Percentiles rank a stretch among this genome's conserved stretches.
phyloP scores from a whole-genome alignment of 1,140 invertebrate genomes.

The Telenomus remus region DNA sequence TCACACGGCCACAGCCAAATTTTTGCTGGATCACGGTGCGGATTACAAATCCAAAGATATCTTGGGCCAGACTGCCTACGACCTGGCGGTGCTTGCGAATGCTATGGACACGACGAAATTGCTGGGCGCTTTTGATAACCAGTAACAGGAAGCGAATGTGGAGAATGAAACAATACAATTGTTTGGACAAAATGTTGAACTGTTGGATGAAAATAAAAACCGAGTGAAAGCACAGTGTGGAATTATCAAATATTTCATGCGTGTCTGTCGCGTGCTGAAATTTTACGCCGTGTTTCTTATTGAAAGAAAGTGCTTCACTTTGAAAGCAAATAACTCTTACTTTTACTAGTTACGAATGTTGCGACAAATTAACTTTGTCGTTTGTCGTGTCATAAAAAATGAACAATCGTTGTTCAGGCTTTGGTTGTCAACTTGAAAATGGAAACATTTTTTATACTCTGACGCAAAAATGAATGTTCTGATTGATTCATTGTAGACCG shows the following conservation, averaged over 20 bases:
- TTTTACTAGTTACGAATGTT: conserved; percentile 48
- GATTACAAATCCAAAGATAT: conserved; percentile 67
- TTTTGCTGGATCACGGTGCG: conserved; percentile 71
- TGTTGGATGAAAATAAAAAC: conserved; percentile 4
- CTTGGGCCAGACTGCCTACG: conserved; percentile 72
- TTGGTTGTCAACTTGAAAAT: no score
- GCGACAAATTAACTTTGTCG: conserved; percentile 19
- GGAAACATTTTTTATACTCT: no score
- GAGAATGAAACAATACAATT: conserved; percentile 20
- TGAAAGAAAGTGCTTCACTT: conserved; percentile 51
- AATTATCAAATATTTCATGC: conserved; percentile 48
- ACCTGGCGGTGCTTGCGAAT: conserved; percentile 70
- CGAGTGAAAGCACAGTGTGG: conserved; percentile 26
- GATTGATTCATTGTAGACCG: no score
- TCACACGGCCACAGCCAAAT: conserved; percentile 64
- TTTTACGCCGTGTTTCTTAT: conserved; percentile 38
- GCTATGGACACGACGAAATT: conserved; percentile 61
- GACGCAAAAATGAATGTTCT: no score
- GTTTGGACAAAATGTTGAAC: conserved; percentile 3
- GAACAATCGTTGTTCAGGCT: no score
- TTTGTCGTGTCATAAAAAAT: background rate
- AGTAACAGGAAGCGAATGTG: conserved; percentile 4
- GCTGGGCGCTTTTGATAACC: conserved; percentile 22
- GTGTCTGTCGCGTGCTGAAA: conserved; percentile 51
- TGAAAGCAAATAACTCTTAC: conserved; percentile 49